Conservation (phyloP, 2,797 vertebrate genomes). For the Silurus lanzhouensis region DNA sequence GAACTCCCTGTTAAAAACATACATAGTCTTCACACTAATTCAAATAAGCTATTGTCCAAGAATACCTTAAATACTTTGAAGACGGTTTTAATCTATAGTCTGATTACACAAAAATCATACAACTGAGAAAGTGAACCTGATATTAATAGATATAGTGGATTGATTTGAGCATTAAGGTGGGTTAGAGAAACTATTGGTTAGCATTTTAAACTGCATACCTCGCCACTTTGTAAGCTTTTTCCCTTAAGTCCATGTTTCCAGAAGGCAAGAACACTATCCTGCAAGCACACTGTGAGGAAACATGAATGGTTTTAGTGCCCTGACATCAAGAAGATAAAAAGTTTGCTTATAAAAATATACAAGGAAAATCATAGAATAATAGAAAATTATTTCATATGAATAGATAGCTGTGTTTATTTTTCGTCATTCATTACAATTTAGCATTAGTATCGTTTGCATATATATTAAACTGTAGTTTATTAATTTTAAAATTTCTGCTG, state of each 20-base stretch:
- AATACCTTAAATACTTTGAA: background rate
- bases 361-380: background rate
- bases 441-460: background rate
- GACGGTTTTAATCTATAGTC: background rate
- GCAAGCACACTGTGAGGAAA: slow-evolving; percentile 71
- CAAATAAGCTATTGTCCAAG: background rate
- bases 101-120: background rate
- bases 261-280: slow-evolving; percentile 79
- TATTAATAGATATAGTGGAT: background rate
- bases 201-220: slow-evolving; percentile 60
- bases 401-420: background rate
- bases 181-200: background rate
- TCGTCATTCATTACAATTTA: background rate
- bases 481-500: background rate
- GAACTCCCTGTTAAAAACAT: background rate
- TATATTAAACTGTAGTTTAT: background rate
- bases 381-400: background rate
- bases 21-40: background rate
- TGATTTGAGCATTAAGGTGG: background rate
- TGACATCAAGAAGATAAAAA: background rate
- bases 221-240: slow-evolving; percentile 71
- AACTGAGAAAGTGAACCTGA: background rate
- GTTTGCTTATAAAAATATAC: background rate
- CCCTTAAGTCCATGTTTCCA: slow-evolving; percentile 79
- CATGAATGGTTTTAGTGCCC: background rate